Base-by-base conservation (phyloP, 2,888 invertebrate genomes). In the Imbricaverruca yamaguchii region DNA sequence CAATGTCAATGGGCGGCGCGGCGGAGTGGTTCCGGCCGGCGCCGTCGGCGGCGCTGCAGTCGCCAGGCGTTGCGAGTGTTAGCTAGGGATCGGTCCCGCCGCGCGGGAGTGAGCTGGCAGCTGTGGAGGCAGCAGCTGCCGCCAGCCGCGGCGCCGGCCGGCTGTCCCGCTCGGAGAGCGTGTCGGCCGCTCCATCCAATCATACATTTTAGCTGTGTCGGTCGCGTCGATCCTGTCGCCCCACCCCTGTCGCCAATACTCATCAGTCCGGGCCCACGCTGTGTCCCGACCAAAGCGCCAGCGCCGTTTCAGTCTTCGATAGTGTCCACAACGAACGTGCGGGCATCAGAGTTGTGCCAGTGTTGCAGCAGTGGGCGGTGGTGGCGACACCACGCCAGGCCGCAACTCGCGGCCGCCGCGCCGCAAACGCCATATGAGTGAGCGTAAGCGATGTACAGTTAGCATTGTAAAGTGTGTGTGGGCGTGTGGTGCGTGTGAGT, bases 331-430 rank as follows among this genome's bases (percentile, higher is more conserved):
- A 69, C 69, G 69, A 69, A 69, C 15, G 39, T 8, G 69, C 69
- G 69, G 69, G 69, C 69, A 69, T 69, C 25, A 15, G 10, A 69
- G 15, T 39, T 15, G 69, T 69, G 69, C 69, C 69, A 69, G 69
- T 69, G 69, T 12, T 1, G 67, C 23, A 10, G 11, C 21, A n/a
- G 67, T 7, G 4, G 23, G 67, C 67, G 67, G 23, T 39, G 39
- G 39, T 39, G 10, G 67, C 67, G 11, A 12, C 39, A 9, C 9
- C 11, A 21, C 12, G 67, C 10, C 63, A 63, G 63, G 21, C 21
- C 18, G n/a, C 8, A 10, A n/a, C 63, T 63, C n/a, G 63, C 1
- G 21, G 63, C 4, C 21, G 9, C 10, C 21, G 21, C 63, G 21
- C 63, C 10, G 21, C 63, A n/a, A 39, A n/a, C 63, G 63, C 63